Base-by-base conservation (phyloP, 2,113 vertebrate genomes). In the Anarhynchus alexandrinus region DNA sequence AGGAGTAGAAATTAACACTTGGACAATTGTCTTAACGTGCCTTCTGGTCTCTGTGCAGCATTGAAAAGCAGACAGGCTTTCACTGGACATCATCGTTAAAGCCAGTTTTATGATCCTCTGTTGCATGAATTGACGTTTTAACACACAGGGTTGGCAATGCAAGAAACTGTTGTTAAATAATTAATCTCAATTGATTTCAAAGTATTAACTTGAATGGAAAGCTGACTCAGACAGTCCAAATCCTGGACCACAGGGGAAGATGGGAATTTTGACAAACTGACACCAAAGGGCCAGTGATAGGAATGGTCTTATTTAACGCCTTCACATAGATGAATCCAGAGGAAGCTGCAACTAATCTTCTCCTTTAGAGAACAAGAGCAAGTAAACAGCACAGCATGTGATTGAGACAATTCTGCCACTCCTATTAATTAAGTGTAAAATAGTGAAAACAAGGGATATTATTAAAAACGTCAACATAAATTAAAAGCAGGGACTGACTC, bases 391-490 rank as follows among this genome's bases (percentile, higher is more conserved):
- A 77, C 57, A 87, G 69, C 57, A 14, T 67, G 77, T 32, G 66
- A 82, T 9, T 52, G 69, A 89, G 86, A 84, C 80, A 87, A 79
- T 79, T 74, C 67, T 58, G 55, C n/a, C 47, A 34, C 26, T 91
- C 30, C 43, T 91, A 82, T 67, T 94, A 90, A 93, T 92, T 51
- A 93, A 49, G 14, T 36, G 40, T 52, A 88, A 94, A 95, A 93
- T 23, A 67, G 54, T 66, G 78, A 97, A 82, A 74, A 91, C 86
- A 87, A 69, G 40, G 32, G 14, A 25, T 47, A 72, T 82, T 95
- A 82, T 72, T 85, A 52, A 82, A 96, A 94, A 88, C 0, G 5
- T 86, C 62, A 80, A 64, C 8, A 5, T 72, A 74, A 82, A 93
- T 93, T 74, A 85, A 80, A 72, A 95, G 26, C 32, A 42, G 43